Evolutionary conservation across 1,140 invertebrate genomes (phyloP), one percentile per base, ranked within the genome.

Genomic region (Drosophila persimilis): DNA sequence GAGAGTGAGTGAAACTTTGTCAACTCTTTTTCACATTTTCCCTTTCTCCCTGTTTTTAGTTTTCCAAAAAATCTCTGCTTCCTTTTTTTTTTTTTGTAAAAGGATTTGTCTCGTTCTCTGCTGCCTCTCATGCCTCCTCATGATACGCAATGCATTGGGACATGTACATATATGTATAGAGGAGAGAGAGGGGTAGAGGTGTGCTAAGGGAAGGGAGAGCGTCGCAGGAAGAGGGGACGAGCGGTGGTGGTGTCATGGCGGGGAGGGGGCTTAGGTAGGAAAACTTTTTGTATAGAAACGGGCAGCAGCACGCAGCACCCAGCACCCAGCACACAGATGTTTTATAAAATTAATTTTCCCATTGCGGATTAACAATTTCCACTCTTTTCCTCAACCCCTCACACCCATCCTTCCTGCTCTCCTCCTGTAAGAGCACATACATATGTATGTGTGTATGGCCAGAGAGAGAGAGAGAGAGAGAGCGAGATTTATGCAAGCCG

Each of bases 301-400:
- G 35, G 35, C 35, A 39, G 7, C 29, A 31, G 29, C 29, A 69
- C 50, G 52, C 17, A 9, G 44, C 60, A 63, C 56, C 69, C 17
- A 9, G 44, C 60, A 63, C 56, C 69, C 76, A 39, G 35, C 35
- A 39, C 35, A 83, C 86, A 90, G 86, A 69, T 90, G 86, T 90
- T 90, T 90, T 78, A 83, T 86, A 84, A 86, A 77, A 90, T 90
- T 83, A 90, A 90, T 90, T 90, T 90, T 90, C 86, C 88, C 86
- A 90, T 80, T 90, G 79, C 81, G 86, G 86, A 90, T 90, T 90
- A 90, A 90, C 77, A 83, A 86, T 84, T 90, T 72, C 76, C 73
- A 79, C 75, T 71, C 54, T 71, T 70, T 83, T 64, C 55, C n/a
- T 26, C 22, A 48, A 39, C n/a, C 44, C 45, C 22, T 45, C 71